These are phyloP conservation scores for Exocentrus adspersus DNA, from an alignment of 2,888 invertebrate genomes.

Conservation along the genomic window DNA sequence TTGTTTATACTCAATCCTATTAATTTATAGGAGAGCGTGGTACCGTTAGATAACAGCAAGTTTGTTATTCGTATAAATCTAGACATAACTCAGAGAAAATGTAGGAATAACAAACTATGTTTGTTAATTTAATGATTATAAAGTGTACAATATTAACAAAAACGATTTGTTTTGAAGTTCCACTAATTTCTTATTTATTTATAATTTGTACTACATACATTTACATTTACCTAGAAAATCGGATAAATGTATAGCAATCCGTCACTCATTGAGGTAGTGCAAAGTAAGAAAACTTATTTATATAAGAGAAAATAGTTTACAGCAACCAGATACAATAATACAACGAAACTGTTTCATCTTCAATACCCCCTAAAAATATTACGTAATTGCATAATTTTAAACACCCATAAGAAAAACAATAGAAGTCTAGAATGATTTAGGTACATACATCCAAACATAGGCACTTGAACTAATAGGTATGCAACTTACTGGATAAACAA, in stretches of 20 bases:
- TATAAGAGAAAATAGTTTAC: conserved; percentile 6
- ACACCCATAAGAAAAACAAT: too few relatives aligned
- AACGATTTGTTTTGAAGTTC: conserved; percentile 22
- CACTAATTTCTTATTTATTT: conserved; percentile 16
- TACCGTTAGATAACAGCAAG: not conserved
- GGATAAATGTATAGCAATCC: not conserved
- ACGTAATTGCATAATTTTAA: not conserved
- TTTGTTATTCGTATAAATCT: conserved; percentile 5
- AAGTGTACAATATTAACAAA: conserved; percentile 23
- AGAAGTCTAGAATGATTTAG: too few relatives aligned
- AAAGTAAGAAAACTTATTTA: conserved; percentile 7
- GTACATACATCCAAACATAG: too few relatives aligned
- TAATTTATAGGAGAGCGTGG: not conserved
- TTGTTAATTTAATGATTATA: conserved; percentile 23
- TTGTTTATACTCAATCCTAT: not conserved
- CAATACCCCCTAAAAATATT: too few relatives aligned
- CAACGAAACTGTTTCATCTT: not conserved
- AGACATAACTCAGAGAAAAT: conserved; percentile 13
- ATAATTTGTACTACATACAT: conserved; percentile 19
- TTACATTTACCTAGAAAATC: conserved; percentile 4
- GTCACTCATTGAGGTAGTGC: conserved; percentile 3
- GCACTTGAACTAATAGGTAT: too few relatives aligned
- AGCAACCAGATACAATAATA: not conserved
- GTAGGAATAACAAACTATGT: conserved; percentile 8
- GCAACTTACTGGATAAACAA: too few relatives aligned